Evolutionary conservation across 1,140 invertebrate species (phyloP), one percentile per base, ranked within the genome.

Genomic region (Heliconius nattereri): DNA sequence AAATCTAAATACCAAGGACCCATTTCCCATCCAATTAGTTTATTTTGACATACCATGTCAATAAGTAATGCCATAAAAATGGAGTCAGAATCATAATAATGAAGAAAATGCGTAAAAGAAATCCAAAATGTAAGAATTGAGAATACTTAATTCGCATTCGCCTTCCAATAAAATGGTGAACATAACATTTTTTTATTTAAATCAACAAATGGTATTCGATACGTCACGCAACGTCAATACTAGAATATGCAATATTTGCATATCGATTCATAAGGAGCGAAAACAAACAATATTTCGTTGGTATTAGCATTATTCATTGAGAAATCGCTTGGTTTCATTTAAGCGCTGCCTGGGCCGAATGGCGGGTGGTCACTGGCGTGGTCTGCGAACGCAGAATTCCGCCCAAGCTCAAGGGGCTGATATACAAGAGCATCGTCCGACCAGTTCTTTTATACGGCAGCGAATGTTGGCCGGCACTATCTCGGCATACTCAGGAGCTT

Each of bases 201-300:
- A 75, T 73, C 76, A 73, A 80, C 54, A 76, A 52, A 77, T 54
- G 23, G 45, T 26, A 82, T 76, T 54, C 78, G 83, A 84, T 83
- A 76, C 81, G 76, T 84, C 88, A 89, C 84, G 88, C 88, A 79
- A 91, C 78, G 78, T 79, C 81, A 82, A 86, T 81, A 82, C 80
- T 80, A 74, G 16, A 52, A 60, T 66, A 78, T 26, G 23, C 60
- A 66, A 26, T 29, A 66, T 66, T 66, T 66, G 29, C 23, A 66
- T 29, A n/a, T 29, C 13, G 11, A 1, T 66, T 8, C 23, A 66
- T 3, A 9, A 23, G 20, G 26, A 60, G 0, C 20, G 2, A 60
- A 66, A 66, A 66, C 11, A 66, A 29, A 29, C n/a, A 6, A 26
- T 19, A 66, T 26, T 66, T 66, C 2, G 60, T 8, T 1, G 23